A percentile compares a stretch with the other conserved stretches of the same genome.
These are phyloP conservation scores for Mormyrops boulengeri DNA, from an alignment of 2,797 vertebrate genomes.

Conservation along the genomic window DNA sequence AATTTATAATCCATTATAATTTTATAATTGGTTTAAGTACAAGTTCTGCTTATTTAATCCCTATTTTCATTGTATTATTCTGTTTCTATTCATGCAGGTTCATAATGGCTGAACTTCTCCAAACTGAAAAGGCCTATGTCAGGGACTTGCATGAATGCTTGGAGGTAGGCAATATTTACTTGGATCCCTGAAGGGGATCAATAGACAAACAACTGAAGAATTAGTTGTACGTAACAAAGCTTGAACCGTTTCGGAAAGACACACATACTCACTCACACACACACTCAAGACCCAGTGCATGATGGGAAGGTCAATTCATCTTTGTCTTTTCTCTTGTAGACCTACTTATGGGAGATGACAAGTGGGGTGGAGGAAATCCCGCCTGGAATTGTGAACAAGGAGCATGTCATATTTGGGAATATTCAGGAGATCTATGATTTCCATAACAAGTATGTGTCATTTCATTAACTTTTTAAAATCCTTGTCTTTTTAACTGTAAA, in stretches of 20 bases:
- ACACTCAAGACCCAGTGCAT: background rate
- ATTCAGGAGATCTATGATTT: conserved; percentile 98
- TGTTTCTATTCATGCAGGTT: conserved; percentile 49
- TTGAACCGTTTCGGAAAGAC: background rate
- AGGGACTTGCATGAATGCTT: conserved; percentile 93
- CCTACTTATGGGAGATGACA: conserved; percentile 98
- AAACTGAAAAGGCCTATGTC: conserved; percentile 92
- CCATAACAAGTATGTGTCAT: conserved; percentile 77
- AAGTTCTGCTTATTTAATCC: background rate
- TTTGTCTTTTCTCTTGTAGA: conserved; percentile 54
- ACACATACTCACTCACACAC: background rate
- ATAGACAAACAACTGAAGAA: background rate
- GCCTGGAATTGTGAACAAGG: conserved; percentile 81
- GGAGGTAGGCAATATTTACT: conserved; percentile 68
- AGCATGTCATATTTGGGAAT: conserved; percentile 93
- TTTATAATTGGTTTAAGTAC: background rate
- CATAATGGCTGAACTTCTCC: conserved; percentile 94
- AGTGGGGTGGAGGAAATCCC: conserved; percentile 93
- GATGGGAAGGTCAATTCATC: conserved; percentile 2
- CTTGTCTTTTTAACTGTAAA: background rate
- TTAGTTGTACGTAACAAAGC: background rate
- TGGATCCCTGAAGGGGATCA: background rate
- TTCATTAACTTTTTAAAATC: background rate
- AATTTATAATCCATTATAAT: background rate
- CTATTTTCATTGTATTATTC: background rate